Conservation (phyloP, 2,888 invertebrate genomes). For the Chromoteleia sp. region DNA sequence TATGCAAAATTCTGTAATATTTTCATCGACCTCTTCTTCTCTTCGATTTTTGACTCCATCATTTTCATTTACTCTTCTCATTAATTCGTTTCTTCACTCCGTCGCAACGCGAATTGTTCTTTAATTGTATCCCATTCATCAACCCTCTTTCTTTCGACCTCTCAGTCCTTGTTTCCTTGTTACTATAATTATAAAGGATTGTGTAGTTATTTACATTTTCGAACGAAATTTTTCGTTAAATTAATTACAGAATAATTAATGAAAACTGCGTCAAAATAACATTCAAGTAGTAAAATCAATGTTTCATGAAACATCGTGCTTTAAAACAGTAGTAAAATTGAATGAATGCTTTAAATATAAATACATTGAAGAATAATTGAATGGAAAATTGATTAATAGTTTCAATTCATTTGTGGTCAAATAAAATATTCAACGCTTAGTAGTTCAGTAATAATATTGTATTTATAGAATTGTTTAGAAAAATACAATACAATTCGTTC, state of each 20-base stretch:
- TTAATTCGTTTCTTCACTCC: slow-evolving; percentile 7
- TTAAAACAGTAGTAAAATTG: no score
- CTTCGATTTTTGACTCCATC: slow-evolving; percentile 6
- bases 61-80: slow-evolving; percentile 14
- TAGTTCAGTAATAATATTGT: no score
- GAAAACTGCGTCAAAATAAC: no score
- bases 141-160: background rate
- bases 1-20: slow-evolving; percentile 11
- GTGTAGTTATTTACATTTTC: background rate
- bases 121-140: slow-evolving; percentile 19
- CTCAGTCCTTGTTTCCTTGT: background rate
- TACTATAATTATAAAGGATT: background rate
- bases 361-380: no score
- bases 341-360: no score
- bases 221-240: background rate
- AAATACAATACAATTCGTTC: no score
- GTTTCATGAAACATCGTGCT: no score
- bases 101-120: slow-evolving; percentile 13
- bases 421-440: no score
- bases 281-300: no score
- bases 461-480: no score
- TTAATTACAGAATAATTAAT: background rate
- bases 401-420: no score
- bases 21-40: slow-evolving; percentile 5
- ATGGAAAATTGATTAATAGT: no score